Evolutionary conservation across 2,113 vertebrate species (phyloP).

Genomic region (Antigone vipio): DNA sequence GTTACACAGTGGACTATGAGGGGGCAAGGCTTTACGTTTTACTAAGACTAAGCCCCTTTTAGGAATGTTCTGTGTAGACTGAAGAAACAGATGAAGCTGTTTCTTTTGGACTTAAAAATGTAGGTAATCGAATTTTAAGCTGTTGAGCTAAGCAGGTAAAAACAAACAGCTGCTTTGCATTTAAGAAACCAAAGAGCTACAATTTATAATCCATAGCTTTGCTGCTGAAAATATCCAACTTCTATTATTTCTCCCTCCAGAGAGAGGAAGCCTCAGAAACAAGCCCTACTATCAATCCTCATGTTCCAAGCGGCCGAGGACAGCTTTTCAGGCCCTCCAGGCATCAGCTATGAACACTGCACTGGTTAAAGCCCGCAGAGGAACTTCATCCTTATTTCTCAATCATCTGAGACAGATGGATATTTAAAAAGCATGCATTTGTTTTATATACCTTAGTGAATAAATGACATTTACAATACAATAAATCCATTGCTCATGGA

Average conservation of each 20-base stretch:
- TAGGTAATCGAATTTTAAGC: neutral
- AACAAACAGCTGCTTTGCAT: neutral
- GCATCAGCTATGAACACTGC: neutral
- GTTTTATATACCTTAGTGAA: neutral
- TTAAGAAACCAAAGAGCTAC: neutral
- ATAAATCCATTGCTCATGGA: neutral
- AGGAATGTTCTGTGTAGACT: neutral
- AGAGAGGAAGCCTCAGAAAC: neutral
- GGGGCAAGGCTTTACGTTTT: neutral
- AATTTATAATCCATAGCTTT: neutral
- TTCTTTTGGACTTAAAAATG: neutral
- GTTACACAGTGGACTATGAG: neutral
- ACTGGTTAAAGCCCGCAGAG: neutral
- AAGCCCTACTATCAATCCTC: neutral
- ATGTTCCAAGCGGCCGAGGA: neutral
- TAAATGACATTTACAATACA: neutral
- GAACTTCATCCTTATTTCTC: neutral
- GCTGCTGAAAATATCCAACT: neutral
- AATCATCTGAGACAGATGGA: neutral
- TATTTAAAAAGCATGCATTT: slow-evolving; percentile 10
- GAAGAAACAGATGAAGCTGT: neutral
- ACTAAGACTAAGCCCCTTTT: neutral
- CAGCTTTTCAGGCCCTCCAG: neutral
- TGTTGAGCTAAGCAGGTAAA: neutral
- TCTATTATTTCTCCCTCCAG: neutral